Evolutionary conservation across 1,140 invertebrate species (phyloP), one percentile per base, ranked within the genome.

Genomic region (Scaptodrosophila lebanonensis): DNA sequence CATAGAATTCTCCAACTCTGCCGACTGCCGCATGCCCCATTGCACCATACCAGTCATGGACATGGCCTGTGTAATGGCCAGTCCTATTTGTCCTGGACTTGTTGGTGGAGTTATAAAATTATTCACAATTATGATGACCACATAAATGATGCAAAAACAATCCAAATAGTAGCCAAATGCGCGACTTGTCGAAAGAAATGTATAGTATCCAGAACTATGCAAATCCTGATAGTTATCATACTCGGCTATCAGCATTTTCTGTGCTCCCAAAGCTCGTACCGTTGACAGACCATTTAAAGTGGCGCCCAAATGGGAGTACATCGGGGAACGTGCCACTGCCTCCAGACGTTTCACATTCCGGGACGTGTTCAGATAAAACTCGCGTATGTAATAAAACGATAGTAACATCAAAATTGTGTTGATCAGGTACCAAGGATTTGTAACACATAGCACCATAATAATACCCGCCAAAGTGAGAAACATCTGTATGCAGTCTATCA

Each of bases 281-380:
- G 94, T 95, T 8, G 91, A 88, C 8, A 96, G 76, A 6, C 95
- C 95, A 66, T 90, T 89, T 4, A 95, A 54, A 0, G 93, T 91
- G 1, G 93, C 89, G 39, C 91, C 92, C 0, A 95, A 87, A 51
- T 95, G 93, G 1, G 93, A 93, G 72, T 94, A 95, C 9, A 95
- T 90, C 1, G 95, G 95, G 77, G 92, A 93, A 40, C 92, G 89
- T 40, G 91, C 92, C 92, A 87, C 59, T 40, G 93, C 95, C 90
- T 98, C 96, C 50, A 97, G 89, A 52, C 95, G 90, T 87, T 97
- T 97, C 16, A 97, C 89, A 87, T 93, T 94, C 36, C 95, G 88
- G 20, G 94, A 95, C 0, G 95, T 94, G 18, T 89, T 89, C 6
- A 98, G 88, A 85, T 97, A 98, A 76, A 95, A 92, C 30, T 90